Conservation (phyloP, 1,140 invertebrate species). For the Agrypnia vestita region DNA sequence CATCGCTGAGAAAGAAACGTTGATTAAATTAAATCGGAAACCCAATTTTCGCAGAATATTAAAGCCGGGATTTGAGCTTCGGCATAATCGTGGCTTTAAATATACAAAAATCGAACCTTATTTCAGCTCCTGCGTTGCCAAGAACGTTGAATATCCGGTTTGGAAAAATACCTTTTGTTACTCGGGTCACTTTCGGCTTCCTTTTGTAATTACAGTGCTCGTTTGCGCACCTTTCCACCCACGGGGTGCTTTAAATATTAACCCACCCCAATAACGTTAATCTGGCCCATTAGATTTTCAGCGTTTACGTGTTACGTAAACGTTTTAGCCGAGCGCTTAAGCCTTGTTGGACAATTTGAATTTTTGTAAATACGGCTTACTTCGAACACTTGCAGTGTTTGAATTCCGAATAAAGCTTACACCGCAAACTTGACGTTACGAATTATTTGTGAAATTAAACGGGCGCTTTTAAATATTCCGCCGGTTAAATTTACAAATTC, state of each 20-base stretch:
- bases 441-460: too few relatives aligned
- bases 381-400: constrained; percentile 8
- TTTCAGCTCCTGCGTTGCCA: background rate
- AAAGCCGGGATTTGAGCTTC: too few relatives aligned
- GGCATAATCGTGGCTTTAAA: too few relatives aligned
- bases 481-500: too few relatives aligned
- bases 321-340: constrained; percentile 2
- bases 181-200: background rate
- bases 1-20: too few relatives aligned
- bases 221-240: background rate
- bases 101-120: too few relatives aligned
- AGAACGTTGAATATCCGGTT: background rate
- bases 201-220: constrained; percentile 14
- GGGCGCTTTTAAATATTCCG: too few relatives aligned
- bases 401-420: background rate
- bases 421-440: too few relatives aligned
- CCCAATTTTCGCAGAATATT: too few relatives aligned
- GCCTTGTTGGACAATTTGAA: background rate
- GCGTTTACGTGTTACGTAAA: constrained; percentile 19
- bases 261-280: constrained; percentile 22
- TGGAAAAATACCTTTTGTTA: background rate
- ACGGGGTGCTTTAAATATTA: constrained; percentile 34
- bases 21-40: too few relatives aligned
- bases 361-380: constrained; percentile 29
- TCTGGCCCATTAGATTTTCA: constrained; percentile 32